phyloP scores from a whole-genome alignment of 2,113 vertebrate species.

The Rhinoderma darwinii region DNA sequence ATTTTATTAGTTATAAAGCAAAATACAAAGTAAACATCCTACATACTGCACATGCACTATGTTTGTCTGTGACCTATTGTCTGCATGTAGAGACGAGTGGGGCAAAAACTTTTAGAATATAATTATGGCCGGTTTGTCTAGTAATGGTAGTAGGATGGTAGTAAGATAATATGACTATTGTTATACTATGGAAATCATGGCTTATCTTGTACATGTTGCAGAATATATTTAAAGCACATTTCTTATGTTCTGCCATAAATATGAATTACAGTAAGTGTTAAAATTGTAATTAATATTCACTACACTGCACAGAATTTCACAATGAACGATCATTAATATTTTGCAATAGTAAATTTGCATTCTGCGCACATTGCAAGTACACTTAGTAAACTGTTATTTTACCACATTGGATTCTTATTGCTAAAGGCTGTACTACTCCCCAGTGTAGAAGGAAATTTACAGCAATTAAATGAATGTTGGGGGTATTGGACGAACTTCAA shows the following conservation, averaged over 20 bases:
- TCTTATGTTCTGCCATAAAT: not conserved
- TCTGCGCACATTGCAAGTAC: not conserved
- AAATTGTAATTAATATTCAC: not conserved
- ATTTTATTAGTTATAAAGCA: not conserved
- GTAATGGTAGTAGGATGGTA: not conserved
- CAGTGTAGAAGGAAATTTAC: slow-evolving; percentile 29
- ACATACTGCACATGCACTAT: slow-evolving; percentile 17
- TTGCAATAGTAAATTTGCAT: not conserved
- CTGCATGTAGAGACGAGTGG: not conserved
- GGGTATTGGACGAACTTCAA: slow-evolving; percentile 34
- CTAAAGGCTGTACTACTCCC: not conserved
- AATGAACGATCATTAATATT: not conserved
- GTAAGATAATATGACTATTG: not conserved
- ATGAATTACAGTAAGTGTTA: not conserved
- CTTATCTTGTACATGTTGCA: not conserved
- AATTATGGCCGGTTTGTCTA: not conserved
- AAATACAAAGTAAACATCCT: slow-evolving; percentile 19
- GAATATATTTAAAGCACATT: not conserved
- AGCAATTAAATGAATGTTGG: slow-evolving; percentile 10
- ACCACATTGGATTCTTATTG: slow-evolving; percentile 6
- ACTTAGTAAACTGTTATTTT: slow-evolving; percentile 23
- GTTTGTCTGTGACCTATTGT: slow-evolving; percentile 7
- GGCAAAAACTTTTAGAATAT: not conserved
- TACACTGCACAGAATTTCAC: not conserved
- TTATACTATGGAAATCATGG: not conserved